These are phyloP conservation scores for Paramuricea clavata DNA, from an alignment of 92 coral and sea anemone species.

Conservation along the genomic window DNA sequence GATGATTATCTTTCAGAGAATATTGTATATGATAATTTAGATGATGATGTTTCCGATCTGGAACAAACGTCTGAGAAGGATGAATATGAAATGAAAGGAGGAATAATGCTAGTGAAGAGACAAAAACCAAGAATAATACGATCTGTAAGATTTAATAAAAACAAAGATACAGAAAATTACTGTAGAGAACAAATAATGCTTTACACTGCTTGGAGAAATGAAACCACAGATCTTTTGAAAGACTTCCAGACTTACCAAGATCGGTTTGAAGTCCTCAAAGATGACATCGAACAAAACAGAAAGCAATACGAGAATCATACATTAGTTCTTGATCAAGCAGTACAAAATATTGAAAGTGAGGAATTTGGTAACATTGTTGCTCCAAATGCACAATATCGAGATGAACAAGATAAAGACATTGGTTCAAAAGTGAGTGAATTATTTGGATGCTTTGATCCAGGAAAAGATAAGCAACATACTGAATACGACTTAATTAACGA, in stretches of 20 bases:
- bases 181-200: constrained; percentile 62
- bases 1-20: constrained; percentile 1
- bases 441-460: constrained; percentile 55
- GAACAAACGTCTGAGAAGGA: constrained; percentile 19
- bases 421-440: constrained; percentile 38
- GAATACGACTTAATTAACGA: constrained; percentile 52
- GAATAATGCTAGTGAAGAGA: not conserved
- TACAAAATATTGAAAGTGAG: constrained; percentile 5
- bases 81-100: constrained; percentile 31
- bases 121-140: not conserved
- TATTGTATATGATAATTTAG: not conserved
- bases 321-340: not conserved
- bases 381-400: constrained; percentile 62
- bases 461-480: constrained; percentile 52
- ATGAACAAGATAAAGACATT: constrained; percentile 67
- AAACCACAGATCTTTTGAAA: constrained; percentile 50
- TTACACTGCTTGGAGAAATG: constrained; percentile 69
- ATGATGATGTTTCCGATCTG: not conserved
- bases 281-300: constrained; percentile 33
- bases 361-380: not conserved
- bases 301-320: constrained; percentile 21
- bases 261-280: constrained; percentile 59
- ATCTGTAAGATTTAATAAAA: constrained; percentile 23
- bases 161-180: constrained; percentile 69
- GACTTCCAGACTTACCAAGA: constrained; percentile 64